phyloP scores from a whole-genome alignment of 2,888 invertebrate genomes.

The Agriopis leucophaearia region DNA sequence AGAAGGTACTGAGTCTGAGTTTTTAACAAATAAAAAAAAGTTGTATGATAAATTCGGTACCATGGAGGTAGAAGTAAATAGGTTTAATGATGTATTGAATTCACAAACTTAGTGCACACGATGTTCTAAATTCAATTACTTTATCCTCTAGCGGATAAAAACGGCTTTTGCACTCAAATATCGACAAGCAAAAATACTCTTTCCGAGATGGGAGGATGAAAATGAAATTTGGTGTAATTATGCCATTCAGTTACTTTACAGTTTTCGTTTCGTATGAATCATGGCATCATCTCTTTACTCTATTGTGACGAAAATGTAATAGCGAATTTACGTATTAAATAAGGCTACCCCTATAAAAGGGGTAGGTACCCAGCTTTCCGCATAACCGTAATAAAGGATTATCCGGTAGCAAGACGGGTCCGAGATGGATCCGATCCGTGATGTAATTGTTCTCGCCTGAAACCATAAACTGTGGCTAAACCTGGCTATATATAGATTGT shows the following conservation, averaged over 20 bases:
- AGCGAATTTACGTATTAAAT: slow-evolving; percentile 7
- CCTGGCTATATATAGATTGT: too few relatives aligned
- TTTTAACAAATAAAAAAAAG: too few relatives aligned
- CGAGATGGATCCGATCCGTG: neutral
- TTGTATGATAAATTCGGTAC: too few relatives aligned
- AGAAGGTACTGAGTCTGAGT: too few relatives aligned
- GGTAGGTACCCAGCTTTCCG: neutral
- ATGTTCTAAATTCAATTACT: too few relatives aligned
- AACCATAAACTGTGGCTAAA: slow-evolving; percentile 1
- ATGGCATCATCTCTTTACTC: neutral
- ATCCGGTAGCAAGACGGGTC: neutral
- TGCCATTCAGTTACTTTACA: neutral
- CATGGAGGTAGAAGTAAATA: too few relatives aligned
- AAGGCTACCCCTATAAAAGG: slow-evolving; percentile 4
- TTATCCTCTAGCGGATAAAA: too few relatives aligned
- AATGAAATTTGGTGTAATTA: neutral
- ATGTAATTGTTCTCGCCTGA: slow-evolving; percentile 16
- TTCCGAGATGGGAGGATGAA: too few relatives aligned
- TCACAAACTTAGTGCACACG: too few relatives aligned
- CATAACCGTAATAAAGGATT: slow-evolving; percentile 25
- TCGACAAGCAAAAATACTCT: too few relatives aligned
- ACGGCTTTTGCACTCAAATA: too few relatives aligned
- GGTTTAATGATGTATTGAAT: too few relatives aligned
- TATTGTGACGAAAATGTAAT: slow-evolving; percentile 3
- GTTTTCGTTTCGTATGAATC: neutral